Base-by-base conservation (phyloP, 2,888 invertebrate species). In the Scelioninae gen. 1 region DNA sequence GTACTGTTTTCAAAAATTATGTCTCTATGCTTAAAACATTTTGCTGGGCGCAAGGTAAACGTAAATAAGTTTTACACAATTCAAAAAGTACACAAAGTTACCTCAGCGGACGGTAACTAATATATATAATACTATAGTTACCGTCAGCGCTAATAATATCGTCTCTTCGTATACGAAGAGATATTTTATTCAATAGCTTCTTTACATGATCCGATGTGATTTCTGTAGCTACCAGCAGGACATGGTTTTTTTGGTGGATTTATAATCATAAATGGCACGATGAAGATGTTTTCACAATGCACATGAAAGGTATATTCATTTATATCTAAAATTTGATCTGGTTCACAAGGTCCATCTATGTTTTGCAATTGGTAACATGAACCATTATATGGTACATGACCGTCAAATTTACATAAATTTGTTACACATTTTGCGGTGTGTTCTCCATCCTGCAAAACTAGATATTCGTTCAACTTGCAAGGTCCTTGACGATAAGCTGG, bases 401-500 rank as follows among this genome's bases (percentile, higher is more conserved):
- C 94, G 85, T 95, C 95, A 0, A 86, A 77, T 5, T 43, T 8
- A 88, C 96, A 96, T 0, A 95, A 94, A 92, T 96, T 96, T 23
- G 85, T 86, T 4, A 92, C 92, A 87, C 96, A 96, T 65, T 93
- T 91, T 0, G 96, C 95, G 0, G 93, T 93, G 2, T 23, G 23
- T 11, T 94, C 91, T 43, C 93, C 92, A 49, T 88, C 83, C 9
- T 93, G 93, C 16, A 96, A 92, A 7, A 94, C 89, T 29, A 96
- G 92, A 87, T 95, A 94, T 71, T 95, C 88, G 0, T 93, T 93
- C 0, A 86, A 65, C 0, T 88, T 84, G 87, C 96, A 96, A 0
- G 96, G 96, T 0, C 96, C 96, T 88, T 93, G 93, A 45, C 93
- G 93, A 87, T 94, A 96, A 0, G 95, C 94, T 58, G 94, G 93